Conservation (phyloP, 2,888 invertebrate genomes). For the Callinectes sapidus region DNA sequence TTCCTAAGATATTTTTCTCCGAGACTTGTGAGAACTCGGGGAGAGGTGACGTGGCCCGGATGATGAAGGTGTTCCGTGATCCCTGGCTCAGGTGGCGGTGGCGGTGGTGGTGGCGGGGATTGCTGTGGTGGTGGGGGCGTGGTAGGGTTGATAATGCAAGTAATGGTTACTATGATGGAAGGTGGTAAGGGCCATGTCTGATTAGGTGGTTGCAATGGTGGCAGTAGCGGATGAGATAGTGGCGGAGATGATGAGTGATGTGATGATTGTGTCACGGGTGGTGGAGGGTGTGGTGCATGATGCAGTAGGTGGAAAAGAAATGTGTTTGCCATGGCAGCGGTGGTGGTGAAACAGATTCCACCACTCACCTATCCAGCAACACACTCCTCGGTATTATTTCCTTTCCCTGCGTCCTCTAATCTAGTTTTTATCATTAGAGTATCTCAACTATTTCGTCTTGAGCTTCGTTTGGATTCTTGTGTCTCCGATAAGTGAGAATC, state of each 20-base stretch:
- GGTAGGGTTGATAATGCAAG: neutral
- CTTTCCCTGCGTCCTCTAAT: neutral
- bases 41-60: slow-evolving; percentile 49
- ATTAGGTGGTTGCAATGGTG: neutral
- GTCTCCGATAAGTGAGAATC: neutral
- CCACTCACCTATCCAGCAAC: neutral
- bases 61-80: slow-evolving; percentile 51
- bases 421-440: neutral
- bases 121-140: neutral
- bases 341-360: neutral
- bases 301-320: neutral
- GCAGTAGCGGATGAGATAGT: neutral
- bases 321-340: neutral
- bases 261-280: neutral
- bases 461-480: neutral
- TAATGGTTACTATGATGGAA: neutral
- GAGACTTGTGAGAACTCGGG: slow-evolving; percentile 59
- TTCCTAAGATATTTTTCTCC: slow-evolving; percentile 57
- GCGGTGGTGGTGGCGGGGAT: slow-evolving; percentile 10
- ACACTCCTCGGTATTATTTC: neutral
- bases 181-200: neutral
- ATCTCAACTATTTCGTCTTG: neutral
- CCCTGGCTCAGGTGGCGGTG: slow-evolving; percentile 37
- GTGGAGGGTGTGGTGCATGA: neutral
- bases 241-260: neutral